Conservation (phyloP, 2,113 vertebrate genomes). For the Chrysemys picta region DNA sequence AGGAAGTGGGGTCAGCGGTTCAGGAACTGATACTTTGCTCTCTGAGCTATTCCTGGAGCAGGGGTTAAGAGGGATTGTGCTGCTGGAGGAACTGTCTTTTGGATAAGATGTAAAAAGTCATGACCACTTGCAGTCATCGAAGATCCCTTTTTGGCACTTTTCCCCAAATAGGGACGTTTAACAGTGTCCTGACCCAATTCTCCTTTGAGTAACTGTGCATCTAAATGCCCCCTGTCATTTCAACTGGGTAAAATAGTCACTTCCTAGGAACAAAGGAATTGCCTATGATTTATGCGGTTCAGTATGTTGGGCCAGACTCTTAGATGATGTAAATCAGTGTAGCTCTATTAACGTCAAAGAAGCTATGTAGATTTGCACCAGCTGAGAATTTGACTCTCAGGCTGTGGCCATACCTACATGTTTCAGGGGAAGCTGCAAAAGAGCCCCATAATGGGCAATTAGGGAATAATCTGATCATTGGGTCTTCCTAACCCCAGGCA, state of each 20-base stretch:
- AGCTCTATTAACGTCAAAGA: background rate
- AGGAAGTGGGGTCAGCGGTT: background rate
- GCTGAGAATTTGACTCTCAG: background rate
- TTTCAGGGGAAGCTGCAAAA: background rate
- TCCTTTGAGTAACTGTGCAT: background rate
- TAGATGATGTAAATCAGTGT: background rate
- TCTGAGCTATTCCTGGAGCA: background rate
- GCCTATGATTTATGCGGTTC: background rate
- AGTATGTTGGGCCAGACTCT: background rate
- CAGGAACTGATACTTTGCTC: background rate
- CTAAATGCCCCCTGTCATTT: background rate
- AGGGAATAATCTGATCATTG: background rate
- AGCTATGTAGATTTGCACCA: background rate
- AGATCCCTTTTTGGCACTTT: background rate
- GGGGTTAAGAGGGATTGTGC: too few relatives aligned
- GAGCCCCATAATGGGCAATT: background rate
- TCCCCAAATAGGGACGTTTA: background rate
- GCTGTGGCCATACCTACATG: background rate
- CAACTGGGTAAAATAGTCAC: background rate
- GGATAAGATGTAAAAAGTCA: background rate
- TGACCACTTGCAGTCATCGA: background rate
- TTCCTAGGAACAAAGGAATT: background rate
- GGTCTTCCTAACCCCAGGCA: background rate
- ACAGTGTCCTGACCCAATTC: background rate
- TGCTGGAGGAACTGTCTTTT: background rate